These are phyloP conservation scores for Charanyca ferruginea DNA, from an alignment of 2,888 invertebrate genomes.

Conservation along the genomic window DNA sequence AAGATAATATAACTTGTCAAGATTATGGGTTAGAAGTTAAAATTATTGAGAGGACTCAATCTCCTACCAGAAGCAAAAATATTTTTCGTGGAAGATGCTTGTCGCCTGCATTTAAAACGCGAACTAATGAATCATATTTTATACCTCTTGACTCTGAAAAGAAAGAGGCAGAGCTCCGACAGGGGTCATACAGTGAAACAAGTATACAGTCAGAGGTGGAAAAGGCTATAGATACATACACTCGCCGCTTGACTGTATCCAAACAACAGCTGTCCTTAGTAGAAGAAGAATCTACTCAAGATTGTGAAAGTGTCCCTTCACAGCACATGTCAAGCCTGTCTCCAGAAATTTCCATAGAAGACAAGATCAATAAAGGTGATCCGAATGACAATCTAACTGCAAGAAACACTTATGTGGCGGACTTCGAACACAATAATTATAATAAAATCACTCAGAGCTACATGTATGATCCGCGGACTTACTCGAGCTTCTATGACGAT, in stretches of 20 bases:
- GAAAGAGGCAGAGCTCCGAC: slow-evolving; percentile 66
- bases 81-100: slow-evolving; percentile 70
- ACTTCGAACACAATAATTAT: slow-evolving; percentile 67
- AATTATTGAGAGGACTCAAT: slow-evolving; percentile 79
- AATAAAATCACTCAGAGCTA: slow-evolving; percentile 69
- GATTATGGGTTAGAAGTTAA: slow-evolving; percentile 84
- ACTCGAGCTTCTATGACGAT: slow-evolving; percentile 84
- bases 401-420: slow-evolving; percentile 64
- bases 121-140: slow-evolving; percentile 83
- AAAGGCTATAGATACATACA: slow-evolving; percentile 80
- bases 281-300: slow-evolving; percentile 89
- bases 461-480: slow-evolving; percentile 78
- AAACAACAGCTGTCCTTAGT: slow-evolving; percentile 88
- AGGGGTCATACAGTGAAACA: slow-evolving; percentile 76
- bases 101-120: slow-evolving; percentile 78
- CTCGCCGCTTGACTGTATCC: slow-evolving; percentile 76
- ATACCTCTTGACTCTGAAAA: slow-evolving; percentile 76
- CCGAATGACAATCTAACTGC: slow-evolving; percentile 62
- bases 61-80: slow-evolving; percentile 76
- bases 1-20: slow-evolving; percentile 69
- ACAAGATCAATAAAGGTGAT: slow-evolving; percentile 63
- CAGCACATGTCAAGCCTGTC: slow-evolving; percentile 80
- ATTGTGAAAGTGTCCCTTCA: slow-evolving; percentile 84
- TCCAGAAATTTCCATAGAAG: slow-evolving; percentile 77
- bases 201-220: slow-evolving; percentile 76